These are phyloP conservation scores for Capromys pilorides DNA, from an alignment of 2,797 vertebrate genomes.

Conservation along the genomic window DNA sequence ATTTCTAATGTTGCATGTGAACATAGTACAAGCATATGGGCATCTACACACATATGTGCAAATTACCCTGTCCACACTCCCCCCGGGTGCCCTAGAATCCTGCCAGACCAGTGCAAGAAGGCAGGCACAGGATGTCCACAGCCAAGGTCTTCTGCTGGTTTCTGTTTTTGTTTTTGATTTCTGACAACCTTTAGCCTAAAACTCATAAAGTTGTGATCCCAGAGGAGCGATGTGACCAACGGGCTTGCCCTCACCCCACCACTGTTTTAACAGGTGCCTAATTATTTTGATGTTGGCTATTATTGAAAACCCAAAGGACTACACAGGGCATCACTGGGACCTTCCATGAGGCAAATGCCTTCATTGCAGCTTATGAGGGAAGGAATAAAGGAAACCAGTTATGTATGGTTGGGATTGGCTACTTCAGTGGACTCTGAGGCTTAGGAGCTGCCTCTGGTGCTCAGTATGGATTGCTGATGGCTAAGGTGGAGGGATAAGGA, in stretches of 20 bases:
- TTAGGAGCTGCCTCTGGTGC: background rate
- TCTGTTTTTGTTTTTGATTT: background rate
- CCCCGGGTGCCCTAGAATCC: background rate
- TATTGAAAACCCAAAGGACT: background rate
- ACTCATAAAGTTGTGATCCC: background rate
- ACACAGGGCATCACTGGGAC: background rate
- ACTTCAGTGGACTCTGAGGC: background rate
- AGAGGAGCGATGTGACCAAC: background rate
- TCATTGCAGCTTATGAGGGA: background rate
- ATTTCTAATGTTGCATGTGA: conserved; percentile 13
- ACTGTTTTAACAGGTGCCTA: background rate
- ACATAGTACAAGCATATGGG: background rate
- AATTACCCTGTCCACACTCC: background rate
- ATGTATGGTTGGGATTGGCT: background rate
- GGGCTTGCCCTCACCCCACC: too few relatives aligned
- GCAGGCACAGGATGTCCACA: background rate
- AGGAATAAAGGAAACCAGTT: background rate
- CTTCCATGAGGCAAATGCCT: background rate
- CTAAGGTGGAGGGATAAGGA: background rate
- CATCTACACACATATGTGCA: background rate
- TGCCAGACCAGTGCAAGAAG: background rate
- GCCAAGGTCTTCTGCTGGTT: background rate
- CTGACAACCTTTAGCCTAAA: background rate
- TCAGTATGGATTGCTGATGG: background rate
- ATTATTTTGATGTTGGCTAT: background rate